Evolutionary conservation across 2,797 vertebrate species (phyloP), one percentile per base, ranked within the genome.

Genomic region (Nannoperca australis): DNA sequence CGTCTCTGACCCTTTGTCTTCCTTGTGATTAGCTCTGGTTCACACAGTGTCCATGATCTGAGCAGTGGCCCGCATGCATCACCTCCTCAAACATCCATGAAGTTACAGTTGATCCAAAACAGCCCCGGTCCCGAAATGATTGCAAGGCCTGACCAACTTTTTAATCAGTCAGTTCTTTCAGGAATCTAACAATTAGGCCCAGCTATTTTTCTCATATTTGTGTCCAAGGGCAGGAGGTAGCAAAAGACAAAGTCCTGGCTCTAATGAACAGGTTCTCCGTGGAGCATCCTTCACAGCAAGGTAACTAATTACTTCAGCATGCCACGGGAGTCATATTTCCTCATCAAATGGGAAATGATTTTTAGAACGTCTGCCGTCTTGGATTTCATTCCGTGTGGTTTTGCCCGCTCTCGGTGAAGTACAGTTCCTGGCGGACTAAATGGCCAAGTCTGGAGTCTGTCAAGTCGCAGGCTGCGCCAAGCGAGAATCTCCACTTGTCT

Each of bases 271-370:
- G 78, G 70, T 74, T 83, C 86, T 88, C 88, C 75, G 70, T 18
- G 79, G 82, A 89, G 90, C 92, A 91, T 95, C 91, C 87, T 91
- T 91, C 79, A 90, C 85, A 85, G 91, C 76, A 90, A 90, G 82
- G 82, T 88, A 89, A 88, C 89, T 94, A 95, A 95, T 94, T 95
- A 94, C 89, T 95, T 93, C 94, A 94, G 82, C 83, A 94, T 94
- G 94, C 89, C 85, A 79, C 30, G 30, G 80, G 87, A 85, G 82
- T 95, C 88, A 86, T 86, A 90, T 95, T 94, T 94, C 94, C 87
- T 96, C 93, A 95, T 95, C 90, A 93, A 91, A 93, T 87, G 90
- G 87, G 89, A 94, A 95, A 94, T 93, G 79, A 90, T 94, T 95
- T 95, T 92, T 76, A 87, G 87, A 87, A 85, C 54, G 77, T 88